Evolutionary conservation across 2,888 invertebrate genomes (phyloP), one percentile per base, ranked within the genome.

Genomic region (Standfussiana lucernea): DNA sequence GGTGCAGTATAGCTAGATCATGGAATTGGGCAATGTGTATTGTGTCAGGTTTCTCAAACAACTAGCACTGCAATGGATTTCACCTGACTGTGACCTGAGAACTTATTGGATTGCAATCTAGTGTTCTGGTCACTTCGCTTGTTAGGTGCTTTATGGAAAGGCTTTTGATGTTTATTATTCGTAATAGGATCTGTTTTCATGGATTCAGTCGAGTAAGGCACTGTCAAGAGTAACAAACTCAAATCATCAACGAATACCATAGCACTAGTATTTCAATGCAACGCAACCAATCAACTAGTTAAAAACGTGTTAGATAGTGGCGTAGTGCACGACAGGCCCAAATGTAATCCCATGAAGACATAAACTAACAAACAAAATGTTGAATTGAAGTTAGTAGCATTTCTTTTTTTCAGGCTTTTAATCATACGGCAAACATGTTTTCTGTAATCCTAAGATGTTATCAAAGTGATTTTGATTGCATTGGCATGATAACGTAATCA

Each of bases 381-480:
- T 8, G 0, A 64, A 24, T 18, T 37, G 18, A 13, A 37, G 37
- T 45, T 28, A 3, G n/a, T 42, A 2, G n/a, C 32, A 45, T 62
- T 7, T 37, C 13, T 2, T 8, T 37, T 35, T 56, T 56, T 56
- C n/a, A 45, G 24, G 2, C 32, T 47, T 21, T 42, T 61, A 11
- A 32, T 42, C 18, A 28, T 21, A 15, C 45, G 37, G 37, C 32
- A n/a, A 77, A 45, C 32, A 50, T 21, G 13, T n/a, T 24, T 40
- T 24, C n/a, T 78, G 35, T 65, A 62, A 79, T 72, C 53, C 7
- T 21, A 53, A 70, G 47, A 53, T n/a, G n/a, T 82, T 68, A 66
- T 72, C 21, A 50, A 67, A 67, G n/a, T 70, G 68, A 77, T 64
- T 79, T 77, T 59, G 61, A 85, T 79, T 65, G 73, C 65, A 78